Percentiles rank a stretch among this genome's conserved stretches.
Conservation (phyloP, 2,113 vertebrate genomes). For the Myotis lucifugus region DNA sequence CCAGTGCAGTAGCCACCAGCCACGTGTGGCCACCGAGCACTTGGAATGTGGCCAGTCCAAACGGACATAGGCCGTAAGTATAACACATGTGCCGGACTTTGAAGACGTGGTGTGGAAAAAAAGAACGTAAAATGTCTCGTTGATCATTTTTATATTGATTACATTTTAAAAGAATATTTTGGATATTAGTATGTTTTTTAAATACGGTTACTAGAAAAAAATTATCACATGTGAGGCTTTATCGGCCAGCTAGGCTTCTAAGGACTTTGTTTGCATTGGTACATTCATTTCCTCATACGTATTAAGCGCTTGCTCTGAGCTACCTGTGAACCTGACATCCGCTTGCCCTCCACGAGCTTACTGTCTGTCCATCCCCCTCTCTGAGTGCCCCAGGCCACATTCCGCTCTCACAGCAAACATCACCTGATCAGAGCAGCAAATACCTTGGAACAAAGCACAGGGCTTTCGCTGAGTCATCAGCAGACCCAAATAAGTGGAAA, state of each 20-base stretch:
- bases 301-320: neutral
- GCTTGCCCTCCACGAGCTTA: neutral
- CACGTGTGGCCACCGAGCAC: neutral
- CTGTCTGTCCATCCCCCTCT: accelerated
- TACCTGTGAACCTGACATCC: neutral
- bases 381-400: neutral
- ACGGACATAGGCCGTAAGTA: accelerated
- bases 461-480: neutral
- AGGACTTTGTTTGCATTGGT: neutral
- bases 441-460: neutral
- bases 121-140: neutral
- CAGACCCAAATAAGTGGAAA: neutral
- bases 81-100: neutral
- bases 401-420: neutral
- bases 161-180: neutral
- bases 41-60: neutral
- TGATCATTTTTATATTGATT: neutral
- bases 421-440: neutral
- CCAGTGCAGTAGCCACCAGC: accelerated
- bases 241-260: neutral
- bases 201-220: neutral
- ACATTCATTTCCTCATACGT: neutral
- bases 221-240: neutral
- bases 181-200: neutral
- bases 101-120: neutral